These are phyloP conservation scores for Sussaba pulchella DNA, from an alignment of 2,888 invertebrate genomes.

Conservation along the genomic window DNA sequence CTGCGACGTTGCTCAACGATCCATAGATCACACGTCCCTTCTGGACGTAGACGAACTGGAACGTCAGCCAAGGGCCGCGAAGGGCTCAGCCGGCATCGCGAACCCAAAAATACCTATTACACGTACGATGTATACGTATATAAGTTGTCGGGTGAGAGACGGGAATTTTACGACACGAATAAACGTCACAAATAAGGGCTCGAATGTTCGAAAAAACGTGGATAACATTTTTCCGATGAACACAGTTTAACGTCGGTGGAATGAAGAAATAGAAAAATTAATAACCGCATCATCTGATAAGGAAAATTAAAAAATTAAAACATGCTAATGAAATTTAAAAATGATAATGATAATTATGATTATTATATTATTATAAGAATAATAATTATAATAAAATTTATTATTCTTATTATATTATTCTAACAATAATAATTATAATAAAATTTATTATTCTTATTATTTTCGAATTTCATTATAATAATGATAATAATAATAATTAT, in stretches of 20 bases:
- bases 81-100: constrained; percentile 17
- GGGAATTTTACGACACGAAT: constrained; percentile 28
- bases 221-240: neutral
- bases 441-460: too few relatives aligned
- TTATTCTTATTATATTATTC: too few relatives aligned
- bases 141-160: constrained; percentile 6
- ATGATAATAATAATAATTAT: too few relatives aligned
- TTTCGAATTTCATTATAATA: too few relatives aligned
- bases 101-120: constrained; percentile 55
- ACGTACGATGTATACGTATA: constrained; percentile 6
- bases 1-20: constrained; percentile 61
- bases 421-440: too few relatives aligned
- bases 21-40: constrained; percentile 68
- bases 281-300: neutral
- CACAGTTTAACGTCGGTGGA: neutral
- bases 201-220: neutral
- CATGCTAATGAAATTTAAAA: too few relatives aligned
- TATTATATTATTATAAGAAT: neutral
- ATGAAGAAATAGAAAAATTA: too few relatives aligned
- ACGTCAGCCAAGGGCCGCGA: constrained; percentile 41
- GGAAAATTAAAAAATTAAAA: neutral
- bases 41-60: constrained; percentile 34
- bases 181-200: neutral
- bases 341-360: neutral
- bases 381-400: neutral